Base-by-base conservation (phyloP, 2,888 invertebrate genomes). In the Zaprionus bogoriensis region DNA sequence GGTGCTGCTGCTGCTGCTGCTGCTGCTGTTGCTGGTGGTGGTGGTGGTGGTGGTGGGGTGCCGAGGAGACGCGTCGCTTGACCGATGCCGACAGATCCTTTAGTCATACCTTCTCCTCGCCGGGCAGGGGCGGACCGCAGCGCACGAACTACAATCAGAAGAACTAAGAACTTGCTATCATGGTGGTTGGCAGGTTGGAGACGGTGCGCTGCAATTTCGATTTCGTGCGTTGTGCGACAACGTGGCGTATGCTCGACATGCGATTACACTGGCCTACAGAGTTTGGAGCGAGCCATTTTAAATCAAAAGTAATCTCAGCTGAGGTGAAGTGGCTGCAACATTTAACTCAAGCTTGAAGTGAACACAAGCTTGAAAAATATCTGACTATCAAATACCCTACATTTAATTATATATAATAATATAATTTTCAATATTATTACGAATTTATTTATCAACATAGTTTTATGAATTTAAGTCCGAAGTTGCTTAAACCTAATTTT, bases 91-190 rank as follows among this genome's bases (percentile, higher is more conserved):
- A 85, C 77, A 89, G 57, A 41, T 93, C 92, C 77, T 93, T 93
- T 92, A 95, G 95, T 95, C 95, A 96, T 93, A 96, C 95, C 91
- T 95, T 95, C 90, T 96, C 95, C 92, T 95, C 96, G 83, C 94
- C 95, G 78, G 93, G 92, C 88, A 93, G 86, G 92, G 93, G 90
- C 92, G 94, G 90, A 93, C 94, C 89, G 92, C 94, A 95, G 88
- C 96, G 94, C 89, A 96, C 95, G 92, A 95, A 96, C 96, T 96
- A 94, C 89, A 94, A 91, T 88, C 89, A 90, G 78, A 90, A 89
- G 87, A 90, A 89, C 89, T 90, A 87, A 86, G 79, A 87, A 88
- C 89, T 88, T 90, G 82, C 85, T 88, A 89, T 82, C 87, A 82
- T 84, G 87, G 62, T 81, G 85, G 84, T 87, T 87, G 83, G 84